Percentiles rank a stretch among this genome's conserved stretches.
These are phyloP conservation scores for Chinchilla lanigera DNA, from an alignment of 2,113 vertebrate genomes.

Conservation along the genomic window DNA sequence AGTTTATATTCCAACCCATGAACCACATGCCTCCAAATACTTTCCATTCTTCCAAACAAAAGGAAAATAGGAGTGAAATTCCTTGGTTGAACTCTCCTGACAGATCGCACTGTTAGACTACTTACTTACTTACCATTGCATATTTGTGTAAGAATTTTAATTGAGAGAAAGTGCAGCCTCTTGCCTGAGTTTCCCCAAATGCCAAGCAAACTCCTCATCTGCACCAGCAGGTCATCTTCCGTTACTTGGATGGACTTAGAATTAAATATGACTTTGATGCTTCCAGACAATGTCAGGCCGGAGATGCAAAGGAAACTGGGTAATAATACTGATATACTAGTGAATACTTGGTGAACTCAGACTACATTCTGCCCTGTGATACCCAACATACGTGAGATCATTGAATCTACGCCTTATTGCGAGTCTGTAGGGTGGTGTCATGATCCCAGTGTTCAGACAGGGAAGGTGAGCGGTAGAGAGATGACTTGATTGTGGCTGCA, in stretches of 20 bases:
- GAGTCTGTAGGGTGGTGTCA: neutral
- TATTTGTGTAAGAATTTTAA: neutral
- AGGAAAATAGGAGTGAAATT: neutral
- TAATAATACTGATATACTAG: neutral
- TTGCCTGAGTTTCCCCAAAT: neutral
- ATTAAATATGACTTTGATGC: constrained; percentile 22
- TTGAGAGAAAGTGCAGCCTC: neutral
- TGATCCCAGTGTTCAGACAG: neutral
- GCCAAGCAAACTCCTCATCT: neutral
- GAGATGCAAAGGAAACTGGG: neutral
- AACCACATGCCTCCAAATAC: neutral
- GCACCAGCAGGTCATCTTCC: neutral
- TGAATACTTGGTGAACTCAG: neutral
- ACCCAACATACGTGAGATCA: neutral
- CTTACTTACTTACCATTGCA: neutral
- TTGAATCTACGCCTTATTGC: neutral
- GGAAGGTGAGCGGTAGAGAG: neutral
- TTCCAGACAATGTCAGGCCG: neutral
- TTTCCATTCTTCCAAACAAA: neutral
- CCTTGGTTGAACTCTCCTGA: neutral
- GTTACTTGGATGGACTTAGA: neutral
- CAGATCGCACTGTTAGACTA: neutral
- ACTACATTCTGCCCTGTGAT: neutral
- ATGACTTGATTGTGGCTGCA: neutral
- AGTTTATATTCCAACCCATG: neutral